phyloP scores from a whole-genome alignment of 2,113 vertebrate species.

The Corydoras maculifer region DNA sequence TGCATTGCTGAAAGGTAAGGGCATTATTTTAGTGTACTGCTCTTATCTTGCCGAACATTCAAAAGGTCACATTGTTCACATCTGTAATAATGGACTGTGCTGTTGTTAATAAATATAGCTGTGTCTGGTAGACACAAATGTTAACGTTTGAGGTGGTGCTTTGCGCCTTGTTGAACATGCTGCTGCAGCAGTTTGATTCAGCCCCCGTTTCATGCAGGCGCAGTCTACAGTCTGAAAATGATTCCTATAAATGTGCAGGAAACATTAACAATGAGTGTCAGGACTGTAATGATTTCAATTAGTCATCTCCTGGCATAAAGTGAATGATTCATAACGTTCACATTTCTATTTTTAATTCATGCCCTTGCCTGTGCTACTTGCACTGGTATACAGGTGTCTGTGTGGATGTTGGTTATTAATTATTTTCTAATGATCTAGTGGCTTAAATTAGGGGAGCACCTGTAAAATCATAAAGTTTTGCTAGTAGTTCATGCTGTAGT shows the following conservation, averaged over 20 bases:
- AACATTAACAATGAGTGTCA: not conserved
- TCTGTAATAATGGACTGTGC: conserved; percentile 1
- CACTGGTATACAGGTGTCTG: not conserved
- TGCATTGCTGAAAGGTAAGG: conserved; percentile 48
- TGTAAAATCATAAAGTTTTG: no score
- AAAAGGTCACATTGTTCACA: conserved; percentile 38
- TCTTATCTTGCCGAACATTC: conserved; percentile 17
- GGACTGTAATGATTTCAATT: not conserved
- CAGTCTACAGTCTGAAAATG: not conserved
- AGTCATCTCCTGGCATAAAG: not conserved
- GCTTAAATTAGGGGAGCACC: no score
- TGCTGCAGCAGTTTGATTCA: conserved; percentile 36
- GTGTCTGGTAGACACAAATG: not conserved
- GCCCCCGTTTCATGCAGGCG: conserved; percentile 51
- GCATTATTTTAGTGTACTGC: conserved; percentile 27
- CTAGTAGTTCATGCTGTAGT: no score
- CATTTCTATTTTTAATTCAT: not conserved
- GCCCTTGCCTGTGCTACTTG: not conserved
- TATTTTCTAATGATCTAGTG: no score
- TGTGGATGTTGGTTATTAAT: not conserved
- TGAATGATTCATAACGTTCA: not conserved
- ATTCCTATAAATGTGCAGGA: not conserved
- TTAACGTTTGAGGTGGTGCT: not conserved
- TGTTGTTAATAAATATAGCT: not conserved
- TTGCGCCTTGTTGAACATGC: not conserved